Percentiles rank a stretch among this genome's conserved stretches.
These are phyloP conservation scores for Eidolon dupreanum DNA, from an alignment of 2,797 vertebrate species.

Conservation along the genomic window DNA sequence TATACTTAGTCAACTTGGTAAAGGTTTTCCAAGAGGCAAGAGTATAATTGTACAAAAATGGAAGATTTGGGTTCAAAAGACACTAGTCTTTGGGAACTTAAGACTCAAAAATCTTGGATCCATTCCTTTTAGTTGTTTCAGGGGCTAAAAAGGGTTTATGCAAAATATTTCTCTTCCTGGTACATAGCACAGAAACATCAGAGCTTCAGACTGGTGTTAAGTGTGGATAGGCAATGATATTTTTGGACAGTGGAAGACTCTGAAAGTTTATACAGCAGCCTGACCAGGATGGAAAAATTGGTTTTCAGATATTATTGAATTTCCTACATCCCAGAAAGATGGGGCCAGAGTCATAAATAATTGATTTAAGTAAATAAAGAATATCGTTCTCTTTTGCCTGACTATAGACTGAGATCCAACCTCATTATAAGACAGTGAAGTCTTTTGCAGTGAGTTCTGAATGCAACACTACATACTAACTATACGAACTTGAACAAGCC, in stretches of 20 bases:
- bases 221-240: not conserved
- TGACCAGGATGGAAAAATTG: not conserved
- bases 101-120: not conserved
- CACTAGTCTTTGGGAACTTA: not conserved
- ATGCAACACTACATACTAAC: not conserved
- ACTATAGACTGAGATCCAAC: conserved; percentile 9
- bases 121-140: not conserved
- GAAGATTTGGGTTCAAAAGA: conserved; percentile 3
- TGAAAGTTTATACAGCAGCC: not conserved
- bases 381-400: not conserved
- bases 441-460: not conserved
- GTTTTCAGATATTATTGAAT: conserved; percentile 1
- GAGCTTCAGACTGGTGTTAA: not conserved
- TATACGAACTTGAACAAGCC: not conserved
- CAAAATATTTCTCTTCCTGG: not conserved
- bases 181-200: not conserved
- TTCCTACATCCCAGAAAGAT: conserved; percentile 15
- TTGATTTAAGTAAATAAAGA: conserved; percentile 6
- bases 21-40: not conserved
- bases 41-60: not conserved
- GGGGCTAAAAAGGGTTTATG: not conserved
- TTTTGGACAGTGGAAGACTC: not conserved
- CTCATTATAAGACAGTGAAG: not conserved
- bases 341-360: conserved; percentile 16
- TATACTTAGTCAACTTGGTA: conserved; percentile 28